These are phyloP conservation scores for Oplegnathus fasciatus DNA, from an alignment of 2,113 vertebrate species.

Conservation along the genomic window DNA sequence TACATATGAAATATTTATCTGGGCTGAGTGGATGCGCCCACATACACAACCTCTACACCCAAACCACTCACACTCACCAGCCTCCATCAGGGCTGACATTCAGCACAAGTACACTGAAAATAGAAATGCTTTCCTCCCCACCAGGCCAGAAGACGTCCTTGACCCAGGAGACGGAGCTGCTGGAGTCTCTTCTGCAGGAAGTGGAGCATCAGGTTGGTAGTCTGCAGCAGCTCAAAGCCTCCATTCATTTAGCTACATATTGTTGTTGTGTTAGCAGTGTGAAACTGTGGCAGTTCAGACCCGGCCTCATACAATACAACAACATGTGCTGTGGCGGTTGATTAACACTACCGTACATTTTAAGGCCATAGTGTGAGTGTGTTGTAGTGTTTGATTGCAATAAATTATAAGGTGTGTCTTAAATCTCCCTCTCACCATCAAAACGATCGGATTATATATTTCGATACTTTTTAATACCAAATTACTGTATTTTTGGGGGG, in stretches of 20 bases:
- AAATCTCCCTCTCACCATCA: neutral
- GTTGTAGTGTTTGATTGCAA: neutral
- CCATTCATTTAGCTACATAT: neutral
- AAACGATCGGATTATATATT: neutral
- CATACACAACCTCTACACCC: conserved; percentile 36
- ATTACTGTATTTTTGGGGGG: neutral
- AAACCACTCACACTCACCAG: conserved; percentile 38
- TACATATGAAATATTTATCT: conserved; percentile 72
- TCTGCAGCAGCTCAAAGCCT: conserved; percentile 22
- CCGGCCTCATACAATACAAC: too few species aligned
- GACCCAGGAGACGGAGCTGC: conserved; percentile 97
- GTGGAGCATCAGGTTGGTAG: conserved; percentile 95
- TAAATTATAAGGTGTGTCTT: neutral
- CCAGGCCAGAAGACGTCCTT: conserved; percentile 98
- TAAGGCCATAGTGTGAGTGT: neutral
- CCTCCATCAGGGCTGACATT: conserved; percentile 58
- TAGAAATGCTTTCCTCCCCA: conserved; percentile 68
- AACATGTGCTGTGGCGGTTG: too few species aligned
- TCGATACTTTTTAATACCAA: neutral
- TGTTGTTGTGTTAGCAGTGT: neutral
- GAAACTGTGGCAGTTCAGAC: neutral
- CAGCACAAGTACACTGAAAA: conserved; percentile 61
- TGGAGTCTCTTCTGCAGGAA: conserved; percentile 97
- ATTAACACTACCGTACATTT: too few species aligned
- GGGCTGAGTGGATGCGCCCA: conserved; percentile 52